Percentiles rank a stretch among this genome's conserved stretches.
These are phyloP conservation scores for Eutolmus rufibarbis DNA, from an alignment of 2,888 invertebrate species.

Conservation along the genomic window DNA sequence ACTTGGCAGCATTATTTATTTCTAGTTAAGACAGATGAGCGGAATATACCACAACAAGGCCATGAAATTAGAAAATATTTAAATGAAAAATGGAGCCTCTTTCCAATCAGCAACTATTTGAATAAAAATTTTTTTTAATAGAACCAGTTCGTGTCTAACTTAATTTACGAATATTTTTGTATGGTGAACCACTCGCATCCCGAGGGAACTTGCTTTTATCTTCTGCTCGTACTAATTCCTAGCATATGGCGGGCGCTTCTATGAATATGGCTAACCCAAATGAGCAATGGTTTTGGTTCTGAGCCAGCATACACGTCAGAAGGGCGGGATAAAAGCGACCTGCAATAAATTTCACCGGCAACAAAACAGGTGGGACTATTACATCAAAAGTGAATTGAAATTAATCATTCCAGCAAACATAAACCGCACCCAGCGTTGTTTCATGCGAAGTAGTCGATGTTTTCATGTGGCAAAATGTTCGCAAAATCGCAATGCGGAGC, in stretches of 20 bases:
- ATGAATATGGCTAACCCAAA: neutral
- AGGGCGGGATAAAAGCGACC: neutral
- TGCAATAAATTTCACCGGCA: neutral
- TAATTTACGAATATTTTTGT: neutral
- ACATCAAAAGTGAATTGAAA: neutral
- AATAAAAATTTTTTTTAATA: neutral
- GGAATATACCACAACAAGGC: neutral
- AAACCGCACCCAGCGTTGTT: neutral
- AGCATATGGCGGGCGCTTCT: neutral
- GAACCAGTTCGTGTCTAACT: neutral
- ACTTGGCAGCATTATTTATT: neutral
- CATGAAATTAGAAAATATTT: neutral
- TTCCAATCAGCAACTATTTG: neutral
- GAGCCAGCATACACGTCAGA: neutral
- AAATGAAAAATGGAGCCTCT: neutral
- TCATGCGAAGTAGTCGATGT: neutral
- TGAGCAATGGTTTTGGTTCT: neutral
- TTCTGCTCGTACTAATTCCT: neutral
- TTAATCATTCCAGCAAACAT: neutral
- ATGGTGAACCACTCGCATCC: neutral
- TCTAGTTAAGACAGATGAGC: neutral
- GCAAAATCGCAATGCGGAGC: neutral
- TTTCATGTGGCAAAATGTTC: neutral
- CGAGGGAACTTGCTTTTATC: neutral
- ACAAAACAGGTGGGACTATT: neutral